Conservation (phyloP, 1,140 invertebrate species). For the Varroa destructor region DNA sequence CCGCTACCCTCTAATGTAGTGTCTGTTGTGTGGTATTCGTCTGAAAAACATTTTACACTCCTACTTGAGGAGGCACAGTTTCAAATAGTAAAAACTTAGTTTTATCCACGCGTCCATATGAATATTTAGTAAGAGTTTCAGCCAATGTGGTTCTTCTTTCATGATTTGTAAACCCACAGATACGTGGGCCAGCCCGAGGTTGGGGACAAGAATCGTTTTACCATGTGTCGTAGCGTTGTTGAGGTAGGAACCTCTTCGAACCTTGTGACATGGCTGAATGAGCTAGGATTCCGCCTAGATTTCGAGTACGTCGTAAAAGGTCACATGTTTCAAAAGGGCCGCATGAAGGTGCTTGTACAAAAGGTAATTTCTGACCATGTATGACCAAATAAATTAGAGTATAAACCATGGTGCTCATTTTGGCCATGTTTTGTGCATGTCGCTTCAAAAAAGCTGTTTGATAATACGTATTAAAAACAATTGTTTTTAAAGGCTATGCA, state of each 20-base stretch:
- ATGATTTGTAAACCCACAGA: slow-evolving; percentile 43
- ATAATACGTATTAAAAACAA: no score
- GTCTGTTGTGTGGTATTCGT: no score
- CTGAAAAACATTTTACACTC: no score
- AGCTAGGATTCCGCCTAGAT: slow-evolving; percentile 63
- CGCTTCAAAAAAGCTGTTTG: slow-evolving; percentile 8
- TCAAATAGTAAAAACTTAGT: no score
- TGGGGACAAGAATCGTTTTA: slow-evolving; percentile 70
- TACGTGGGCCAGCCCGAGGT: slow-evolving; percentile 81
- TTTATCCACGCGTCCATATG: no score
- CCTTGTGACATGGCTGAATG: slow-evolving; percentile 76
- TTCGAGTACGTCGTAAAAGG: slow-evolving; percentile 88
- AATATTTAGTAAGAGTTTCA: no score
- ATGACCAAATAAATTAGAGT: slow-evolving; percentile 16
- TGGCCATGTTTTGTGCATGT: not conserved
- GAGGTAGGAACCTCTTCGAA: slow-evolving; percentile 79
- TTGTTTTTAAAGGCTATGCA: no score
- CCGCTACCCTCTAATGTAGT: no score
- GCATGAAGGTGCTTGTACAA: slow-evolving; percentile 90
- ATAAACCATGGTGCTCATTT: slow-evolving; percentile 28
- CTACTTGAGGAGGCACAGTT: no score
- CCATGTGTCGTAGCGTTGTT: slow-evolving; percentile 73
- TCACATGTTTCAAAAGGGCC: slow-evolving; percentile 86
- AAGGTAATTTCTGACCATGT: slow-evolving; percentile 62
- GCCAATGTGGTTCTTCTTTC: no score